Percentiles rank a stretch among this genome's conserved stretches.
These are phyloP conservation scores for Gryon sp. DNA, from an alignment of 1,140 invertebrate genomes.

Conservation along the genomic window DNA sequence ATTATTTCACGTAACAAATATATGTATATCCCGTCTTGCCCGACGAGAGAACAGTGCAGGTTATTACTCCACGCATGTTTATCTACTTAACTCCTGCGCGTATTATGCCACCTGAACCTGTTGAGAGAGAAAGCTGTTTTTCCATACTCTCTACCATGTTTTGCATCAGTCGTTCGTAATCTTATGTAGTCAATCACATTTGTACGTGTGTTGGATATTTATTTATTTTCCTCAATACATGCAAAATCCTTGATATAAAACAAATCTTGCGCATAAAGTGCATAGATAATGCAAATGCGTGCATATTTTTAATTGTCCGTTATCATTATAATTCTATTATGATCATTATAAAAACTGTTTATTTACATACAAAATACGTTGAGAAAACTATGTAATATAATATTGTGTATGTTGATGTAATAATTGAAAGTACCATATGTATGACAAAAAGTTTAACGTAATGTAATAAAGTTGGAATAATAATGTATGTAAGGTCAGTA, in stretches of 20 bases:
- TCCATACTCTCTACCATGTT: conserved; percentile 71
- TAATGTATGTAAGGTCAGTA: conserved; percentile 21
- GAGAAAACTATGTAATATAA: conserved; percentile 2
- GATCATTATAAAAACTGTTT: conserved; percentile 20
- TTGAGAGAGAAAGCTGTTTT: conserved; percentile 78
- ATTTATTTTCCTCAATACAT: conserved; percentile 11
- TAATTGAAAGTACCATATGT: conserved; percentile 46
- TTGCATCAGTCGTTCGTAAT: conserved; percentile 65
- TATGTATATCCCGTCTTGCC: conserved; percentile 39
- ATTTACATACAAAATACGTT: conserved; percentile 2
- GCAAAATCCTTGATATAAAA: conserved; percentile 3
- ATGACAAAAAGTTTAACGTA: conserved; percentile 41
- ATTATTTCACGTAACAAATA: conserved; percentile 70
- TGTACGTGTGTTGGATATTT: conserved; percentile 43
- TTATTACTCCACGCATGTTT: conserved; percentile 74
- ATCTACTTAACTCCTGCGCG: conserved; percentile 75
- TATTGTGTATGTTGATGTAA: conserved; percentile 20
- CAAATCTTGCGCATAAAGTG: conserved; percentile 5
- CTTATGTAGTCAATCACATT: conserved; percentile 51
- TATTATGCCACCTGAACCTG: conserved; percentile 73
- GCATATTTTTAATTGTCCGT: neutral
- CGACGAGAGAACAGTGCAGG: conserved; percentile 62
- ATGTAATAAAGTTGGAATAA: conserved; percentile 30
- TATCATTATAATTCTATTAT: conserved; percentile 14
- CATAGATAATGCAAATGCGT: conserved; percentile 6